These are phyloP conservation scores for Aquatica leii DNA, from an alignment of 2,888 invertebrate species.

Conservation along the genomic window DNA sequence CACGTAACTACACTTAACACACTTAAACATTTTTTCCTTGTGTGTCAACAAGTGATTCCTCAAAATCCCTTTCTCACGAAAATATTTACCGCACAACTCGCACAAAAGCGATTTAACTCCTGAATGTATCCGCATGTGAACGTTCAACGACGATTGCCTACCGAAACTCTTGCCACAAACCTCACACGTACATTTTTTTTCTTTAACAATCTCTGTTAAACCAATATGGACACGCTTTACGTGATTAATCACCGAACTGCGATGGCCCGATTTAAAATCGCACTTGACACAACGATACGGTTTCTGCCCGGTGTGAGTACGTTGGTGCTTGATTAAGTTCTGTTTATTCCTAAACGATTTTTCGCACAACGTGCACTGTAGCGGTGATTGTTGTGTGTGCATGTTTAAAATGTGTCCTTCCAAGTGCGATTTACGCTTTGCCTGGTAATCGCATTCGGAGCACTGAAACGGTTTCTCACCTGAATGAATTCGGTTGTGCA, in stretches of 20 bases:
- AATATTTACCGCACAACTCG: slow-evolving; percentile 14
- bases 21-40: background rate
- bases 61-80: slow-evolving; percentile 13
- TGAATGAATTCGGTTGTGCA: slow-evolving; percentile 7
- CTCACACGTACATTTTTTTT: slow-evolving; percentile 1
- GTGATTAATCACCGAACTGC: slow-evolving; percentile 2
- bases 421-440: slow-evolving; percentile 8
- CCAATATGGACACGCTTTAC: slow-evolving; percentile 8
- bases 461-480: slow-evolving; percentile 16
- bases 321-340: slow-evolving; percentile 3
- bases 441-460: background rate
- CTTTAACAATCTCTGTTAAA: background rate
- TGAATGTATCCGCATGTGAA: slow-evolving; percentile 16
- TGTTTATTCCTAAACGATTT: slow-evolving; percentile 9
- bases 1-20: background rate
- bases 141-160: background rate
- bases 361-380: background rate
- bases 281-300: slow-evolving; percentile 8
- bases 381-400: slow-evolving; percentile 1
- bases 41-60: slow-evolving; percentile 7
- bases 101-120: slow-evolving; percentile 12
- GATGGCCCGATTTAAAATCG: slow-evolving; percentile 2
- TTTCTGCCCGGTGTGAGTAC: background rate
- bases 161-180: slow-evolving; percentile 12
- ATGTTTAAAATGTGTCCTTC: slow-evolving; percentile 12